These are phyloP conservation scores for Drosophila diplacantha DNA, from an alignment of 2,888 invertebrate genomes.

Conservation along the genomic window DNA sequence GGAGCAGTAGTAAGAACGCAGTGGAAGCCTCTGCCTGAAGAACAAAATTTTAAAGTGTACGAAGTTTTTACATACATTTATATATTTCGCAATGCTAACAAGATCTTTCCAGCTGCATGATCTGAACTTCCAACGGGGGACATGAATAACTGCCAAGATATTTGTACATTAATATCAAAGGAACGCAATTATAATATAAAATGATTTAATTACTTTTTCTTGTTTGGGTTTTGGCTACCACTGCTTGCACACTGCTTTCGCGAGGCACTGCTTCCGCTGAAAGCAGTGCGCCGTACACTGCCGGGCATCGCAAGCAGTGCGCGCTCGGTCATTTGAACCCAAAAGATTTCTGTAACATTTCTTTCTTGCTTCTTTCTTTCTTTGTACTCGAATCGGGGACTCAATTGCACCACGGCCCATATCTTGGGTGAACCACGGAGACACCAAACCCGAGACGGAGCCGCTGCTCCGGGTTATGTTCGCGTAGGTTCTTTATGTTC, in stretches of 20 bases:
- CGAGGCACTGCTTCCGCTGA: background rate
- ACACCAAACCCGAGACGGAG: slow-evolving; percentile 18
- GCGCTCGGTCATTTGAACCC: background rate
- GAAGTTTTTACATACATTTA: too few relatives aligned
- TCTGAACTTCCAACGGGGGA: too few relatives aligned
- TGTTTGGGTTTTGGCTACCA: too few relatives aligned
- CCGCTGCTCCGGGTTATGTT: slow-evolving; percentile 6
- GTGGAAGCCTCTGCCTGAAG: too few relatives aligned
- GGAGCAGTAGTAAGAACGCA: too few relatives aligned
- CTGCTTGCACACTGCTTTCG: too few relatives aligned
- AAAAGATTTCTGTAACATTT: background rate
- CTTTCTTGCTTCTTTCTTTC: background rate
- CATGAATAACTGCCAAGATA: too few relatives aligned
- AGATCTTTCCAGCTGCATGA: too few relatives aligned
- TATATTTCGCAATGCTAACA: too few relatives aligned
- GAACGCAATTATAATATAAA: background rate
- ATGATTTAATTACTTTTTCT: too few relatives aligned
- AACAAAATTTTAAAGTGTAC: too few relatives aligned
- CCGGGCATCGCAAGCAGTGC: slow-evolving; percentile 5
- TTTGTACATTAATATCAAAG: background rate
- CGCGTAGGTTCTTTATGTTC: background rate
- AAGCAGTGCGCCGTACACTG: background rate
- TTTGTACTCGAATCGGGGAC: background rate
- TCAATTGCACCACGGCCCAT: slow-evolving; percentile 8
- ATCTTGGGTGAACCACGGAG: background rate